phyloP scores from a whole-genome alignment of 2,888 invertebrate species.

The Timandra comae region DNA sequence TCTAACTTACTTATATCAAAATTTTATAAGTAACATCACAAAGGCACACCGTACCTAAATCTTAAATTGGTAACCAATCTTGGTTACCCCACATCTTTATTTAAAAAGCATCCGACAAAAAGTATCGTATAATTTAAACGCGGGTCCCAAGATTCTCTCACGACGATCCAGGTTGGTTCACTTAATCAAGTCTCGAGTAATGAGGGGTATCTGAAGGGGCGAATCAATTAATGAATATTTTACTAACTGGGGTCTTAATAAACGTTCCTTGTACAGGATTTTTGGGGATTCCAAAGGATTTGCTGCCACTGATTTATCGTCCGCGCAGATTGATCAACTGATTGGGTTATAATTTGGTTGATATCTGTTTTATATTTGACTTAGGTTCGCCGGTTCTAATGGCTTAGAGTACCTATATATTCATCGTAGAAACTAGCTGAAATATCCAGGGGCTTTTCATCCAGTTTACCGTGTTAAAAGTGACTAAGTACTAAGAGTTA shows the following conservation, averaged over 20 bases:
- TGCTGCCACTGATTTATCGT: constrained; percentile 53
- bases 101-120: constrained; percentile 24
- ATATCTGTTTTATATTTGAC: too few relatives aligned
- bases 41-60: too few relatives aligned
- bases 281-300: constrained; percentile 53
- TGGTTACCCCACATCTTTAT: too few relatives aligned
- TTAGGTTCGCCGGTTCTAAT: too few relatives aligned
- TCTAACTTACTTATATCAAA: too few relatives aligned
- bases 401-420: too few relatives aligned
- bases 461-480: too few relatives aligned
- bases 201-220: constrained; percentile 61
- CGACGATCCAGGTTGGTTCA: constrained; percentile 57
- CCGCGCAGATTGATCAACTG: constrained; percentile 52
- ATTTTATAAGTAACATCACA: too few relatives aligned
- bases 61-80: too few relatives aligned
- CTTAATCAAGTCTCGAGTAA: constrained; percentile 71
- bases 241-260: constrained; percentile 63
- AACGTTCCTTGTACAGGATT: constrained; percentile 66
- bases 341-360: constrained; percentile 43
- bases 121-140: constrained; percentile 6
- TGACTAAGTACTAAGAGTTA: too few relatives aligned
- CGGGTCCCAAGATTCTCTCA: constrained; percentile 34
- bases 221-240: constrained; percentile 76
- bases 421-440: too few relatives aligned
- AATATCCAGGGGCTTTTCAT: too few relatives aligned